Percentiles rank a stretch among this genome's conserved stretches.
phyloP scores from a whole-genome alignment of 2,113 vertebrate genomes.

The Brienomyrus brachyistius region DNA sequence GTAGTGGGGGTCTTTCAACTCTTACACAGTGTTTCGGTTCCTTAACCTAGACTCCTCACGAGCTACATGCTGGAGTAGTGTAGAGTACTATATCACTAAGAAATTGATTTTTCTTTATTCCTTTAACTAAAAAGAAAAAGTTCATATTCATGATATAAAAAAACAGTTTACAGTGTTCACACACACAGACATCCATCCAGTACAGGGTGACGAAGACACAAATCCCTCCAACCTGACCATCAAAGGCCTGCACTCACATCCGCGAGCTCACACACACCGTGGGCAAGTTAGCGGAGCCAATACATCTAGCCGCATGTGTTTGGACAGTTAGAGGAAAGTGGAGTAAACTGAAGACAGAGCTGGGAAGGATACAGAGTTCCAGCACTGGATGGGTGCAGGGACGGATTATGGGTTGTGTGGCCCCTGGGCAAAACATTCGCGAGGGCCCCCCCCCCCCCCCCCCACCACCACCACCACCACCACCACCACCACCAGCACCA shows the following conservation, averaged over 20 bases:
- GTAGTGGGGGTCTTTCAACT: not conserved
- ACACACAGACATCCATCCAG: too few relatives aligned
- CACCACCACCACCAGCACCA: too few relatives aligned
- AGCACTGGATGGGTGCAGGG: not conserved
- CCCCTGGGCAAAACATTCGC: too few relatives aligned
- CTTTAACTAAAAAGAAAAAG: not conserved
- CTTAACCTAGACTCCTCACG: not conserved
- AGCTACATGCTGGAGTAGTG: not conserved
- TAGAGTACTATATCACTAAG: not conserved
- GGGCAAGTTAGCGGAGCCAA: not conserved
- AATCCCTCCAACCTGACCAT: not conserved
- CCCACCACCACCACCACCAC: too few relatives aligned
- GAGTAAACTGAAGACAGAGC: not conserved
- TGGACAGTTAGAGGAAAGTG: not conserved
- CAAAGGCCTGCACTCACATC: not conserved
- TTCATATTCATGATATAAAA: not conserved
- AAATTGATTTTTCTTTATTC: not conserved
- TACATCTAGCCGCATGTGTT: not conserved
- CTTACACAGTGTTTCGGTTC: not conserved
- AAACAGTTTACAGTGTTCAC: not conserved
- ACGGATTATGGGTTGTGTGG: too few relatives aligned
- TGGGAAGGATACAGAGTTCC: not conserved
- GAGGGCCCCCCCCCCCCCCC: too few relatives aligned
- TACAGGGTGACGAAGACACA: not conserved
- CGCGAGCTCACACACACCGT: not conserved